Base-by-base conservation (phyloP, 2,888 invertebrate genomes). In the Tenthredo distinguenda region DNA sequence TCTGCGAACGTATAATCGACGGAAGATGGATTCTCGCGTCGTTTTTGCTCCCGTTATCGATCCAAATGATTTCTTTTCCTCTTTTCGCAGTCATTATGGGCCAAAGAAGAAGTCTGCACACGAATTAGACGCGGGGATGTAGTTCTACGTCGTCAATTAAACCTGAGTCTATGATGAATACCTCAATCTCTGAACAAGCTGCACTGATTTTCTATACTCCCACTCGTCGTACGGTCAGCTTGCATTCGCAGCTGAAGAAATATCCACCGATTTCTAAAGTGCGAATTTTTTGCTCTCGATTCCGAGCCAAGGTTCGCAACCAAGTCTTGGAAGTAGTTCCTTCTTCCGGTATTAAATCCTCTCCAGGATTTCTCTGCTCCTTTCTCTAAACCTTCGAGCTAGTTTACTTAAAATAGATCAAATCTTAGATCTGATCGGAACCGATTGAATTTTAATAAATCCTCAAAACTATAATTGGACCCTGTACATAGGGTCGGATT, bases 111-210 rank as follows among this genome's bases (percentile, higher is more conserved):
- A 15, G 4, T 50, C 18, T 5, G 2, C n/a, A n/a, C n/a, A n/a
- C n/a, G 55, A n/a, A n/a, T n/a, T 50, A 50, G 50, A 50, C 5
- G n/a, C 50, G 2, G 5, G 43, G 12, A 43, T 15, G 18, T 55
- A 6, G n/a, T 55, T 55, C 26, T 26, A 43, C 2, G 47, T 47
- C 47, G 26, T 26, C 12, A 12, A 26, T 62, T 62, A 62, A 55
- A 55, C n/a, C 55, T 55, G 18, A 55, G 55, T 55, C n/a, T 62
- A 62, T 62, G 26, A 62, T 62, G 62, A 62, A 62, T 62, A 62
- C 62, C 62, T 62, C 62, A 62, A 62, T 62, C 62, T 72, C 40
- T 18, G 71, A 40, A 72, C 71, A 72, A 72, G 71, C 71, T 72
- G 71, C 18, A 72, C 71, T 72, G 40, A 72, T 72, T 72, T 72